Evolutionary conservation across 2,113 vertebrate genomes (phyloP), one percentile per base, ranked within the genome.

Genomic region (Phrynosoma platyrhinos): DNA sequence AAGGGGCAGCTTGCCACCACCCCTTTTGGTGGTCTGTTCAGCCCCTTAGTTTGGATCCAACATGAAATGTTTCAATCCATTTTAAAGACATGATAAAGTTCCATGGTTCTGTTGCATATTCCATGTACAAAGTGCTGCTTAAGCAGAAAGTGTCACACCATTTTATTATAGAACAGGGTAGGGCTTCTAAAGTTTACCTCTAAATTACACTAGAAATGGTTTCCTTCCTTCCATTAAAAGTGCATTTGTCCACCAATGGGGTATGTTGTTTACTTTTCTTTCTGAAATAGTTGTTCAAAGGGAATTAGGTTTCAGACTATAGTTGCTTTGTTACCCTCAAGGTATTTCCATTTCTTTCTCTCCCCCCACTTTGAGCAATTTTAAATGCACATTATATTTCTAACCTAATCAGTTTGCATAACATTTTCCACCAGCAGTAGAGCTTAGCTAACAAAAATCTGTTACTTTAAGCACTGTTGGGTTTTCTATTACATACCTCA

Each of bases 401-500:
- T 88, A 87, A 87, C 86, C 72, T 83, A 88, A 88, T 83, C 72
- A 55, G 42, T 88, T 78, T 71, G 42, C 74, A 68, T 62, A 88
- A 64, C 64, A 69, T 88, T 83, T 88, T 88, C 83, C 87, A 88
- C 81, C 62, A 36, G 81, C 87, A 88, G 72, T 77, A 58, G 83
- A 88, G 87, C 81, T 83, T 88, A 83, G 81, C 81, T 78, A 71
- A 88, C 81, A 88, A 88, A 83, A 88, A 88, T 42, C 72, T 88
- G 87, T 83, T 88, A 68, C 81, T 88, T 78, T 88, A 83, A 88
- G 87, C 87, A 88, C 74, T 83, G 81, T 78, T 88, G 76, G 81
- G n/a, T 88, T 88, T 88, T 83, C 80, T 77, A 83, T 88, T 88
- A 88, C 87, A 88, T 88, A 83, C 87, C 87, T 88, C 87, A 88